Evolutionary conservation across 2,113 vertebrate genomes (phyloP).

Genomic region (Gorsachius goisagi): DNA sequence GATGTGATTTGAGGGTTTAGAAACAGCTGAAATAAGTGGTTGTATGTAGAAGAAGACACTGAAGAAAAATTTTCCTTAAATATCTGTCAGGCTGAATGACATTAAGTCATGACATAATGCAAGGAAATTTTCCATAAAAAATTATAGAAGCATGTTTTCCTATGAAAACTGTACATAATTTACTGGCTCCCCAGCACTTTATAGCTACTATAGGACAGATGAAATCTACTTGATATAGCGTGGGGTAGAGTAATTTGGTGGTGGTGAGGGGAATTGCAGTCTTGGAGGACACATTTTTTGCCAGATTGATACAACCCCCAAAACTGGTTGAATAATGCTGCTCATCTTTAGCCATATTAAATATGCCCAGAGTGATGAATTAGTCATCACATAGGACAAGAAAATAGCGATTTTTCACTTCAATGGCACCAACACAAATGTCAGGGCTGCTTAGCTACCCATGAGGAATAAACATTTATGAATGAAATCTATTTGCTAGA

Average conservation of each 20-base stretch:
- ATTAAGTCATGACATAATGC: background rate
- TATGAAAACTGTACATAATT: background rate
- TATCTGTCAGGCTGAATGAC: background rate
- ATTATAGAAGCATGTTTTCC: background rate
- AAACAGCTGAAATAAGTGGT: background rate
- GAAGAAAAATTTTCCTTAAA: background rate
- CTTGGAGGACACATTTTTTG: background rate
- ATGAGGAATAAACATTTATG: background rate
- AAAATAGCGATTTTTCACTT: background rate
- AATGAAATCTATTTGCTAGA: background rate
- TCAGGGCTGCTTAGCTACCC: background rate
- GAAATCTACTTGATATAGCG: background rate
- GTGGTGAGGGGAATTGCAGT: background rate
- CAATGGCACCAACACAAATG: background rate
- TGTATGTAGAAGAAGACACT: background rate
- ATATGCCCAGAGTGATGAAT: background rate
- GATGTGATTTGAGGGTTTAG: background rate
- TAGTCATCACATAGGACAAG: background rate
- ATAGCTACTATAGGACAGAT: background rate
- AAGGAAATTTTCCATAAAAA: background rate
- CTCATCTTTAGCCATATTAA: background rate
- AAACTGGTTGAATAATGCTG: background rate
- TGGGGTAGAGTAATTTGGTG: background rate
- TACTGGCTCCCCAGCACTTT: background rate
- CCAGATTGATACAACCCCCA: background rate